Evolutionary conservation across 2,797 vertebrate genomes (phyloP), one percentile per base, ranked within the genome.

Genomic region (Discoglossus pictus): DNA sequence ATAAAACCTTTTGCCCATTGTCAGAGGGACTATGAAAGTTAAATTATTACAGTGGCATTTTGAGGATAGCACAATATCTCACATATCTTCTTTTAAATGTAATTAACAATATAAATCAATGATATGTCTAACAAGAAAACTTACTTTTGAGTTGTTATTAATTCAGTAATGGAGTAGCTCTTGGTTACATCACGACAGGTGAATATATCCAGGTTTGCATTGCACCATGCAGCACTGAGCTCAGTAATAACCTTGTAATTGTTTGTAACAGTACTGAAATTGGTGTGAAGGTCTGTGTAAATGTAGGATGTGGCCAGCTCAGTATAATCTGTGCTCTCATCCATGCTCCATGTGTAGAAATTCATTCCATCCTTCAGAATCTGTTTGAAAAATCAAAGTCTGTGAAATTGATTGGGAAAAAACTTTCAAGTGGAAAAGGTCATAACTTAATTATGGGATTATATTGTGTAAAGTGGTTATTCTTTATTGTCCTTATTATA

Each of bases 181-280:
- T 54, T 65, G 47, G 39, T 39, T 21, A 36, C 21, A 46, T 64
- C 61, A 35, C 65, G 46, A 23, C 53, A 47, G 39, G 53, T 52
- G 60, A 74, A 74, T 36, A 74, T 53, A 35, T 74, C 72, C 46
- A 74, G 72, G 21, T 59, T 51, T 60, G 35, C 61, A n/a, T 18
- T 53, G 47, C 60, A 69, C 72, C 72, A 74, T 23, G 54, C 39
- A 9, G 47, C 59, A 3, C 65, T 50, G 13, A 59, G 48, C 20
- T 53, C 52, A n/a, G 40, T 56, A 59, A 74, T 74, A 24, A 46
- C 18, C 40, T 40, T 68, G 72, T 53, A 47, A 68, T 69, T 74
- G 43, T 69, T 74, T 44, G 46, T 74, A 51, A 69, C 65, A 23
- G 59, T 60, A 24, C 44, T 60, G 39, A 60, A 65, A 42, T 62